Evolutionary conservation across 2,888 invertebrate species (phyloP).

Genomic region (Belgica antarctica): DNA sequence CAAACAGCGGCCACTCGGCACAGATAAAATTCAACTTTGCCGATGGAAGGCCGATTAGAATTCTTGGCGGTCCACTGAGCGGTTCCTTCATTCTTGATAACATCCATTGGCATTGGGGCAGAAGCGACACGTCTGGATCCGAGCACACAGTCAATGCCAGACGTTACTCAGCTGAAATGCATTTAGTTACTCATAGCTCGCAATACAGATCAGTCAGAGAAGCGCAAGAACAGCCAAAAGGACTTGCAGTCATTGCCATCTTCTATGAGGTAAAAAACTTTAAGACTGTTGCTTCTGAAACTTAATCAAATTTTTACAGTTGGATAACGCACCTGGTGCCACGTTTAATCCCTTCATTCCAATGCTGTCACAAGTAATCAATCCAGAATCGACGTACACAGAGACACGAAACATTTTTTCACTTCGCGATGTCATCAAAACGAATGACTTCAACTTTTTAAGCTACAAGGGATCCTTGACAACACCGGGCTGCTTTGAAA

Average conservation of each 20-base stretch:
- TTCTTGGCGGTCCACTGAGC: constrained; percentile 27
- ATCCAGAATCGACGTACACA: neutral
- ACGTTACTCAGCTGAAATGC: constrained; percentile 8
- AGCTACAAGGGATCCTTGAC: constrained; percentile 23
- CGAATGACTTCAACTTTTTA: neutral
- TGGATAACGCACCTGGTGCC: too few relatives aligned
- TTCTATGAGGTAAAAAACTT: constrained; percentile 30
- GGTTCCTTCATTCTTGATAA: constrained; percentile 9
- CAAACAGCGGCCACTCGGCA: constrained; percentile 31
- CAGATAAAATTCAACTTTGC: neutral
- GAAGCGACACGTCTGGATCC: neutral
- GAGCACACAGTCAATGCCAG: neutral
- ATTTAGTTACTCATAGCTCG: constrained; percentile 13
- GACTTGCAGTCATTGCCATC: constrained; percentile 27
- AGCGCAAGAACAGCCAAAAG: neutral
- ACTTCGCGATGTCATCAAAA: constrained; percentile 16
- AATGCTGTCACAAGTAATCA: neutral
- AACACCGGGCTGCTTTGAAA: constrained; percentile 34
- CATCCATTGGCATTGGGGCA: constrained; percentile 37
- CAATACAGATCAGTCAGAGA: neutral
- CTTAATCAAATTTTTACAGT: too few relatives aligned
- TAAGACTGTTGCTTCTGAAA: too few relatives aligned
- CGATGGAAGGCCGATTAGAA: neutral
- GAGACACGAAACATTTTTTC: neutral
- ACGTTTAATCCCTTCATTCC: neutral